These are phyloP conservation scores for Harmothoe impar DNA, from an alignment of 2,888 invertebrate genomes.

Conservation along the genomic window DNA sequence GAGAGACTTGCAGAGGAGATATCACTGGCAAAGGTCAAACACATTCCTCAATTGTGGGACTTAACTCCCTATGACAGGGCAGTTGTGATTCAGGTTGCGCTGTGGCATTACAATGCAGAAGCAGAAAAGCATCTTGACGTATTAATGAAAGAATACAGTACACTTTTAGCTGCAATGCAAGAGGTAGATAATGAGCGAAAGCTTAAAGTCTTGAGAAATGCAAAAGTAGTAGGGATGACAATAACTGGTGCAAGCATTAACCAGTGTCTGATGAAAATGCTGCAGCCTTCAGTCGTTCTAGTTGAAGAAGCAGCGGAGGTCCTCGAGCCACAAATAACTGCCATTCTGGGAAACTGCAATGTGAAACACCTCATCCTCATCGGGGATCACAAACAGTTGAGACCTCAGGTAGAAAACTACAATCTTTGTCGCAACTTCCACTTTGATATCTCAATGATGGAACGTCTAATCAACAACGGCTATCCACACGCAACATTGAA, in stretches of 20 bases:
- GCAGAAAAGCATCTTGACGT: constrained; percentile 42
- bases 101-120: constrained; percentile 38
- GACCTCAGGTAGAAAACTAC: constrained; percentile 68
- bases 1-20: constrained; percentile 42
- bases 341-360: constrained; percentile 65
- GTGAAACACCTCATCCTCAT: constrained; percentile 68
- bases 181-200: constrained; percentile 63
- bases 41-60: constrained; percentile 59
- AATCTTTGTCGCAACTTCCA: constrained; percentile 63
- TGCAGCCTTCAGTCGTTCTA: constrained; percentile 66
- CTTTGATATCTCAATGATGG: constrained; percentile 70
- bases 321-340: constrained; percentile 67
- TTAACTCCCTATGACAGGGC: constrained; percentile 50
- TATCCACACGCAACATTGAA: constrained; percentile 57
- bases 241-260: constrained; percentile 69
- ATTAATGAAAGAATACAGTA: constrained; percentile 37
- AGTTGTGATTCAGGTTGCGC: constrained; percentile 60
- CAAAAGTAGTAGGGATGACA: constrained; percentile 68
- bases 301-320: constrained; percentile 70
- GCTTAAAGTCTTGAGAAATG: constrained; percentile 3
- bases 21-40: background rate
- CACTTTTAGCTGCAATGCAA: constrained; percentile 15
- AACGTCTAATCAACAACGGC: constrained; percentile 68
- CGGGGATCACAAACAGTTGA: constrained; percentile 69
- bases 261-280: constrained; percentile 47